Evolutionary conservation across 2,888 invertebrate species (phyloP), one percentile per base, ranked within the genome.

Genomic region (Drosophila buzzatii): DNA sequence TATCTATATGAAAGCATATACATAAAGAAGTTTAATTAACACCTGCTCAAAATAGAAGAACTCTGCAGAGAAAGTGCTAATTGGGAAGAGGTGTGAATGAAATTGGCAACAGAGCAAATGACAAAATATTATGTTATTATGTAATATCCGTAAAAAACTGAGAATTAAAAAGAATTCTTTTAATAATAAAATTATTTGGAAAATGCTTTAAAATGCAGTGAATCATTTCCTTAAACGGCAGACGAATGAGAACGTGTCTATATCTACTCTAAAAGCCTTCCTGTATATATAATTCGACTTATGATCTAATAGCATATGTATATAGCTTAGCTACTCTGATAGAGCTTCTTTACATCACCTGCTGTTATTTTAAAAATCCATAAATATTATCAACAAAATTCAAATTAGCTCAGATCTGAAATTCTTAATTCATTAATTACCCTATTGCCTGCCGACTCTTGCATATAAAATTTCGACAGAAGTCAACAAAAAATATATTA

Each of bases 41-140:
- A 83, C 74, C 53, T 71, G 37, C 3, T 35, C 2, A 0, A 51
- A 20, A 18, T 42, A 23, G 20, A 37, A 75, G 45, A 76, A 76
- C 53, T 73, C 61, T 73, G 57, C 78, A 69, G 52, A 52, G 76
- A 77, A 79, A 75, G 67, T 75, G 79, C 41, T 79, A 77, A 79
- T 79, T 77, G 8, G 52, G 49, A 42, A 5, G 51, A 62, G 39
- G 39, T 78, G 61, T 60, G 64, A 42, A 23, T 42, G 42, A 41
- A 70, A 62, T 53, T 61, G 47, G 16, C 47, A 61, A 14, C 47
- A 14, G 20, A 37, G 10, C 57, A 33, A 58, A 41, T 37, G 16
- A 16, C 52, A 27, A 42, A 41, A 73, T 51, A 37, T 20, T 16
- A 27, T 10, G 6, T 33, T 31, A 60, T 77, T 79, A 64, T 79